Evolutionary conservation across 2,113 vertebrate genomes (phyloP), one percentile per base, ranked within the genome.

Genomic region (Epinephelus cyanopodus): DNA sequence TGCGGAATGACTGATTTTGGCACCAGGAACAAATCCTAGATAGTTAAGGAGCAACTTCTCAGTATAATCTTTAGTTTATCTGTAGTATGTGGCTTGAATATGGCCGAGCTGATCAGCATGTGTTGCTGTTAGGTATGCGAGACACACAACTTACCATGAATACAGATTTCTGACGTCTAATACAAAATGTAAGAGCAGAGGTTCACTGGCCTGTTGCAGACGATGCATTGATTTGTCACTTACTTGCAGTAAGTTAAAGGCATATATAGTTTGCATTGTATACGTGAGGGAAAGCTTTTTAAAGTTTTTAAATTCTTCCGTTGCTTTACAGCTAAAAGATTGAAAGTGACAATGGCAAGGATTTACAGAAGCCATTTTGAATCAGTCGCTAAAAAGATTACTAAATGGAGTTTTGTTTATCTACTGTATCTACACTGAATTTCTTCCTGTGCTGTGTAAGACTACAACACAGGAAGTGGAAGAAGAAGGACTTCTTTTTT

Each of bases 401-500:
- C 11, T n/a, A 0, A 42, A 12, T 56, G 14, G 61, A 81, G 10
- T 52, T 3, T 37, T 71, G 65, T 82, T 69, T 78, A 67, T 86
- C 56, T 79, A 52, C 48, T 68, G 12, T 61, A 56, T 69, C 9
- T 58, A 39, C 2, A 57, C 10, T 75, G 1, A 65, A 67, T 66
- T 25, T 70, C 70, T 87, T 84, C 73, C 77, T 83, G 64, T 52
- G 82, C 52, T 77, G 23, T 67, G 50, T 82, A 47, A 78, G 63
- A 83, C 88, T 82, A 66, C 52, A 88, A 91, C 85, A 94, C 93
- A 95, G 94, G 94, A 95, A 95, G 89, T 88, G 69, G 45, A 79
- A 72, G 74, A 87, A 82, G 82, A 90, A 90, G 77, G 47, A 84
- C 48, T 5, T 18, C 33, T 33, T 88, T 37, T 37, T 37, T 37